Conservation (phyloP, 1,140 invertebrate species). For the Drosophila nannoptera region DNA sequence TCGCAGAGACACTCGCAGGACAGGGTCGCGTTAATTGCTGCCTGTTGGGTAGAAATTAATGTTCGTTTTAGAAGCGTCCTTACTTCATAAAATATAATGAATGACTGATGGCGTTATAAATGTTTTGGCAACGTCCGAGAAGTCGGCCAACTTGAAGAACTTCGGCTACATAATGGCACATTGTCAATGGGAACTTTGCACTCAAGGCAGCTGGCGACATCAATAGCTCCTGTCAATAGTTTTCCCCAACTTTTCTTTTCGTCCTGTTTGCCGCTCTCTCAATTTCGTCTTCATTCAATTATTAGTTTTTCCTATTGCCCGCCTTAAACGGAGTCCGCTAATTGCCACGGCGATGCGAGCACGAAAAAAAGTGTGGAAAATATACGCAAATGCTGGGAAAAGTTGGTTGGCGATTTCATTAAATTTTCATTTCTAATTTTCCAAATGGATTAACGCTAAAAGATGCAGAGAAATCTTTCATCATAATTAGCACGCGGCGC, state of each 20-base stretch:
- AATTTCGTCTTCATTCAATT: constrained; percentile 29
- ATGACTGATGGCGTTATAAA: constrained; percentile 65
- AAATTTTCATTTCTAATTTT: constrained; percentile 78
- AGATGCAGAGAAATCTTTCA: constrained; percentile 77
- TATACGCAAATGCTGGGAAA: constrained; percentile 41
- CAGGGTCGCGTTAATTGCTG: constrained; percentile 58
- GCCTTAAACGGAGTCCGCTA: constrained; percentile 17
- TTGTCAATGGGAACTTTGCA: constrained; percentile 37
- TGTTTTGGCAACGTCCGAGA: constrained; percentile 25
- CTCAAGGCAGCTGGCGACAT: constrained; percentile 15
- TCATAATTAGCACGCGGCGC: constrained; percentile 72
- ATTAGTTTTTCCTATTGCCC: constrained; percentile 36
- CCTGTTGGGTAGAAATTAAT: constrained; percentile 57
- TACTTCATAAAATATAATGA: constrained; percentile 58
- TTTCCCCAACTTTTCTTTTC: constrained; percentile 13
- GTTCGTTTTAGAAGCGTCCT: constrained; percentile 49
- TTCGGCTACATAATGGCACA: constrained; percentile 13
- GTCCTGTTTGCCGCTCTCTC: neutral
- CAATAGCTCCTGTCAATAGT: constrained; percentile 28
- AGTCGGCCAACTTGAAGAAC: neutral
- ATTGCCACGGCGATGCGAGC: constrained; percentile 19
- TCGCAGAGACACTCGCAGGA: neutral
- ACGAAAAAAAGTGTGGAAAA: constrained; percentile 36
- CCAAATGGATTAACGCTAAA: constrained; percentile 77
- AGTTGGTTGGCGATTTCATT: constrained; percentile 73